Conservation (phyloP, 2,888 invertebrate species). For the Eristalinus sepulchralis region DNA sequence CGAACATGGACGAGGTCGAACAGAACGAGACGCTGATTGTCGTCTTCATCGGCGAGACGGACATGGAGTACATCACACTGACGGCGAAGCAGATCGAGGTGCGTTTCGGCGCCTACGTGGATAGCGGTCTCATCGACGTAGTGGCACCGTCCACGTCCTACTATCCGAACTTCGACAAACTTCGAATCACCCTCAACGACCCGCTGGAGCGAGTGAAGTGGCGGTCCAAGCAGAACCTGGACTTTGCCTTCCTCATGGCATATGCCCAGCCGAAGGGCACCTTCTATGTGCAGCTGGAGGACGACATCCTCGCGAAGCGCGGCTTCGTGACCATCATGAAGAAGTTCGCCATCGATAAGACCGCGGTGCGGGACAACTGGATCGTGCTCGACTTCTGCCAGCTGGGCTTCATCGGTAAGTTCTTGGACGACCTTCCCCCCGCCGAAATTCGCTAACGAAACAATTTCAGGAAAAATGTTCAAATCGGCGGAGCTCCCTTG, state of each 20-base stretch:
- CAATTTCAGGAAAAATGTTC: constrained; percentile 90
- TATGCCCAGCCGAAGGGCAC: constrained; percentile 93
- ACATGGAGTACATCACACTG: constrained; percentile 87
- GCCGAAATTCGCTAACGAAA: neutral
- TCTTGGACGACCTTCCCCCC: neutral
- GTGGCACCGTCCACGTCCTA: constrained; percentile 92
- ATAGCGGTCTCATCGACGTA: constrained; percentile 92
- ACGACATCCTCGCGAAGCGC: constrained; percentile 94
- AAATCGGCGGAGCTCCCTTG: constrained; percentile 92
- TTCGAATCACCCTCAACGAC: constrained; percentile 92
- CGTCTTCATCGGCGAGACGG: constrained; percentile 93
- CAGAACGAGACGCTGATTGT: constrained; percentile 91
- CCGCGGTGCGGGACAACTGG: constrained; percentile 88
- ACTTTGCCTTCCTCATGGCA: constrained; percentile 96
- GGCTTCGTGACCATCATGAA: constrained; percentile 93
- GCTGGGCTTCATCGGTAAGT: constrained; percentile 93
- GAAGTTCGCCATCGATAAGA: constrained; percentile 89
- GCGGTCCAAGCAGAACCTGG: constrained; percentile 97
- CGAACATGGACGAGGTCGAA: constrained; percentile 87
- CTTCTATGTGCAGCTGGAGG: constrained; percentile 96
- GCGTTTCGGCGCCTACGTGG: constrained; percentile 88
- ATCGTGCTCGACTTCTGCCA: constrained; percentile 96
- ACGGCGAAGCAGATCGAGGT: constrained; percentile 89
- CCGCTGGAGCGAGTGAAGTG: constrained; percentile 91
- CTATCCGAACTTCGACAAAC: constrained; percentile 91